Conservation (phyloP, 2,113 vertebrate genomes). For the Barbus barbus region DNA sequence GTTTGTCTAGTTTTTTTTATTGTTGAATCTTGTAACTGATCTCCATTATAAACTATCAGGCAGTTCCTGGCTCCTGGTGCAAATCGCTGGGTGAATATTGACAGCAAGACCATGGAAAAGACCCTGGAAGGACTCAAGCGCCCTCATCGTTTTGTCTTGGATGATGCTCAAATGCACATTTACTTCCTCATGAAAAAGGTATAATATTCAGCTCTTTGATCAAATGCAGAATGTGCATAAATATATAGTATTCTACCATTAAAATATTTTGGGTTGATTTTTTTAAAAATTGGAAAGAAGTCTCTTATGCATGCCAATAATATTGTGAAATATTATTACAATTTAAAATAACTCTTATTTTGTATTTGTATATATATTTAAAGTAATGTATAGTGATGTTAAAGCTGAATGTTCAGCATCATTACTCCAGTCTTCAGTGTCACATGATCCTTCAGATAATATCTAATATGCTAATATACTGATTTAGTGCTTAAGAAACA, state of each 20-base stretch:
- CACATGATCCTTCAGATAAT: background rate
- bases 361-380: too few species aligned
- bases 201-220: slow-evolving; percentile 5
- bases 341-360: too few species aligned
- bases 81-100: slow-evolving; percentile 89
- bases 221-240: background rate
- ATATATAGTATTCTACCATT: background rate
- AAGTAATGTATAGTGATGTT: background rate
- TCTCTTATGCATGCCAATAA: background rate
- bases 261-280: too few species aligned
- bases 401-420: background rate
- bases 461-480: too few species aligned
- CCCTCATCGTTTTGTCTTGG: slow-evolving; percentile 88
- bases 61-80: slow-evolving; percentile 91
- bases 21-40: background rate
- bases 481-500: too few species aligned
- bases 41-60: slow-evolving; percentile 63
- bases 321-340: background rate
- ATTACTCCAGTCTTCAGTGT: too few species aligned
- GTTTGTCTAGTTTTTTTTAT: too few species aligned
- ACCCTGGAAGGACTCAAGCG: slow-evolving; percentile 83
- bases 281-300: too few species aligned
- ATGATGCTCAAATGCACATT: slow-evolving; percentile 92
- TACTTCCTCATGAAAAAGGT: slow-evolving; percentile 99
- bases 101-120: slow-evolving; percentile 92